These are phyloP conservation scores for Alca torda DNA, from an alignment of 2,797 vertebrate species.

Conservation along the genomic window DNA sequence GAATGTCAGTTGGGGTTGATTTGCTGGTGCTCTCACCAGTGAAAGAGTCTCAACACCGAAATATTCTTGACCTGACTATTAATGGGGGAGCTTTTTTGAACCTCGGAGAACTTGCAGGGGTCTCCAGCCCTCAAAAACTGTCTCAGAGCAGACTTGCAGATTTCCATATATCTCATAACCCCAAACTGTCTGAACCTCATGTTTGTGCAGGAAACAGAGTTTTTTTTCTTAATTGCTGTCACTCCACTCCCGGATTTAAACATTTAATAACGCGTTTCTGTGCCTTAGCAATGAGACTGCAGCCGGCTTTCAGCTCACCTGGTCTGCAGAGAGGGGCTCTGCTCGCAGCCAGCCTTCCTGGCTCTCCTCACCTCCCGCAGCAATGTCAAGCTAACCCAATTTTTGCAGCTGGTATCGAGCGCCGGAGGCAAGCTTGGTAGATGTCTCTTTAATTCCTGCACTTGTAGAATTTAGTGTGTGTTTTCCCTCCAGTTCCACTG, in stretches of 20 bases:
- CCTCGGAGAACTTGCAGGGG: not conserved
- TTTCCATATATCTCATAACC: not conserved
- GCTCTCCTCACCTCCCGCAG: constrained; percentile 29
- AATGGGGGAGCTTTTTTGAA: not conserved
- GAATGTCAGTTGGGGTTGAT: not conserved
- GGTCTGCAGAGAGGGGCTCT: not conserved
- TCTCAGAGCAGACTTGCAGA: not conserved
- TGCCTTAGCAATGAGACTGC: not conserved
- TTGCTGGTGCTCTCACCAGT: not conserved
- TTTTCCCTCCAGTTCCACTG: constrained; percentile 53
- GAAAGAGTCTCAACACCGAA: fast-evolving
- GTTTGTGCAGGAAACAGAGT: not conserved
- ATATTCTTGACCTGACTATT: not conserved
- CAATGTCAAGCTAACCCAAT: constrained; percentile 59
- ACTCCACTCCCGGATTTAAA: not conserved
- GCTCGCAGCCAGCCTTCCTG: not conserved
- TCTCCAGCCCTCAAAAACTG: not conserved
- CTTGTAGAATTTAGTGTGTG: constrained; percentile 30
- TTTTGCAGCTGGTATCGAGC: constrained; percentile 37
- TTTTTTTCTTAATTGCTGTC: not conserved
- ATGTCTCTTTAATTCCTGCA: constrained; percentile 60
- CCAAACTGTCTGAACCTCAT: not conserved
- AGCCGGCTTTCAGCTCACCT: not conserved
- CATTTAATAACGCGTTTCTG: fast-evolving
- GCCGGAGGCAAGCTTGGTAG: constrained; percentile 32